Conservation (phyloP, 2,888 invertebrate species). For the Pteria penguin region DNA sequence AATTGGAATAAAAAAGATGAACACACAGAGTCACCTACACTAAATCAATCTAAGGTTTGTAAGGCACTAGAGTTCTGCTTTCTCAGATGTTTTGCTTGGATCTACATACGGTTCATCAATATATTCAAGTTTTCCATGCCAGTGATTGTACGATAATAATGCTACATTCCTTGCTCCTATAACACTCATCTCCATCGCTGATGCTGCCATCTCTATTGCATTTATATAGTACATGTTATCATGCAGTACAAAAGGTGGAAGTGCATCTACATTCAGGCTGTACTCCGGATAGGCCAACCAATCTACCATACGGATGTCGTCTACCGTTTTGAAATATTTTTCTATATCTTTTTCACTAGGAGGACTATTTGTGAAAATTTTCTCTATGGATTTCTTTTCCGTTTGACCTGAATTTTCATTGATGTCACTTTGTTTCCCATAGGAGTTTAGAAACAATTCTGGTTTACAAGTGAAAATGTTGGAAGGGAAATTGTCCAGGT, state of each 20-base stretch:
- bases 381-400: constrained; percentile 81
- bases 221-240: constrained; percentile 84
- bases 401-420: constrained; percentile 65
- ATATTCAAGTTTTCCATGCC: constrained; percentile 68
- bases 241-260: constrained; percentile 82
- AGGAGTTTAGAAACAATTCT: constrained; percentile 81
- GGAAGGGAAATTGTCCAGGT: constrained; percentile 72
- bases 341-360: constrained; percentile 81
- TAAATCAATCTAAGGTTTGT: no score
- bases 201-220: constrained; percentile 85
- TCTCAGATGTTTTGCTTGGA: background rate
- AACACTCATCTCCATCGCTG: constrained; percentile 86
- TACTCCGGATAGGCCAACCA: constrained; percentile 77
- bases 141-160: constrained; percentile 81
- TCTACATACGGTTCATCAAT: constrained; percentile 65
- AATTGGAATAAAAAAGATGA: no score
- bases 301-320: constrained; percentile 66
- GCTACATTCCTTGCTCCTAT: constrained; percentile 85
- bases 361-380: constrained; percentile 83
- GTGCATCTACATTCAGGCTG: constrained; percentile 56
- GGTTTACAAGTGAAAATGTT: constrained; percentile 81
- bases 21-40: no score
- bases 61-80: constrained; percentile 20
- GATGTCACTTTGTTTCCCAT: constrained; percentile 78
- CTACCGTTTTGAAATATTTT: constrained; percentile 80